Conservation (phyloP, 1,140 invertebrate species). For the Vanessa tameamea region DNA sequence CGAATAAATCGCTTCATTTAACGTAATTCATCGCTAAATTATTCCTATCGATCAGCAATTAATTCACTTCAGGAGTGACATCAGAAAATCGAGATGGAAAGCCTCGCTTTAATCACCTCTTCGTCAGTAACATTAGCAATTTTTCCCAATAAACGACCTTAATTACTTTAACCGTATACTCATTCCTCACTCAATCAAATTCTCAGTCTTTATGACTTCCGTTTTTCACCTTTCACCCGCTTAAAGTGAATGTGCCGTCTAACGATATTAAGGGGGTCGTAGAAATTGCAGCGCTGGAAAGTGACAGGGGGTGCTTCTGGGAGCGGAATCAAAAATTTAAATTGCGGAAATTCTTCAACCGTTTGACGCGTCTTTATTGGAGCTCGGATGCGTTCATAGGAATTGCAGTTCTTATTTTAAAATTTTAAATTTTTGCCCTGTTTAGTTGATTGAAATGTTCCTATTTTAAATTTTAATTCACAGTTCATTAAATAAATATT, state of each 20-base stretch:
- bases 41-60: slow-evolving; percentile 41
- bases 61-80: slow-evolving; percentile 42
- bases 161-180: slow-evolving; percentile 59
- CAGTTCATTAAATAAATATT: neutral
- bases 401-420: slow-evolving; percentile 46
- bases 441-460: slow-evolving; percentile 1
- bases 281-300: slow-evolving; percentile 60
- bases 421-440: slow-evolving; percentile 17
- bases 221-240: slow-evolving; percentile 45
- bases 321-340: slow-evolving; percentile 73
- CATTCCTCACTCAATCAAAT: slow-evolving; percentile 67
- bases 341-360: slow-evolving; percentile 69
- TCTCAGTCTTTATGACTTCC: slow-evolving; percentile 54
- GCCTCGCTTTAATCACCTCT: slow-evolving; percentile 40
- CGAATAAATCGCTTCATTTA: slow-evolving; percentile 17
- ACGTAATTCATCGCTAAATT: slow-evolving; percentile 18
- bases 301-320: slow-evolving; percentile 49
- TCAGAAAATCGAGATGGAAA: slow-evolving; percentile 37
- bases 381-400: slow-evolving; percentile 48
- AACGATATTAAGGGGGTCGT: slow-evolving; percentile 62
- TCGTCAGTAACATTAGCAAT: slow-evolving; percentile 60
- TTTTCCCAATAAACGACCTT: slow-evolving; percentile 65
- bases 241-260: slow-evolving; percentile 57
- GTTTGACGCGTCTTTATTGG: slow-evolving; percentile 62
- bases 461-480: slow-evolving; percentile 7